A percentile compares a stretch with the other conserved stretches of the same genome.
phyloP scores from a whole-genome alignment of 2,113 vertebrate genomes.

The Phaethon lepturus region DNA sequence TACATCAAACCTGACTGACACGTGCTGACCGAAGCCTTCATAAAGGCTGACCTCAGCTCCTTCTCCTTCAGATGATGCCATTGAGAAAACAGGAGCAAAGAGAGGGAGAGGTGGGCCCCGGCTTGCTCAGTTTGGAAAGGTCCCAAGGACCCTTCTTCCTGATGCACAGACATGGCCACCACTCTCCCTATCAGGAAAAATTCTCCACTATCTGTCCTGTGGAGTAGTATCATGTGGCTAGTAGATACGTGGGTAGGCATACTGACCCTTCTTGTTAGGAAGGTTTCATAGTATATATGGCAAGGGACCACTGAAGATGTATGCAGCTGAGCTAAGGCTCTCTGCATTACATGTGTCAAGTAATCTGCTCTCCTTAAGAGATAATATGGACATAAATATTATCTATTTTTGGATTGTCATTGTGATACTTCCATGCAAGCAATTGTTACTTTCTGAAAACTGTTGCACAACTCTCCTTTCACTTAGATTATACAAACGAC shows the following conservation, averaged over 20 bases:
- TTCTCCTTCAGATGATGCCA: background rate
- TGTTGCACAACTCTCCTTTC: background rate
- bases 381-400: background rate
- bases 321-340: background rate
- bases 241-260: background rate
- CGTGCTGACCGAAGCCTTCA: background rate
- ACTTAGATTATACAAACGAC: background rate
- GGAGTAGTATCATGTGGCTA: rapidly evolving
- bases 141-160: background rate
- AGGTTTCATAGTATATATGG: background rate
- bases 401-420: background rate
- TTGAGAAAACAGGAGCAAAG: background rate
- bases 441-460: background rate
- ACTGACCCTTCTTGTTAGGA: rapidly evolving
- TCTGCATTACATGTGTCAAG: background rate
- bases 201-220: background rate
- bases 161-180: too few relatives aligned
- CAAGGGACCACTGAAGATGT: background rate
- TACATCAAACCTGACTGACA: background rate
- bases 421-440: background rate
- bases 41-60: background rate
- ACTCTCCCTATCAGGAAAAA: background rate
- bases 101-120: background rate
- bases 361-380: background rate
- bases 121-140: background rate